Evolutionary conservation across 2,113 vertebrate species (phyloP), one percentile per base, ranked within the genome.

Genomic region (Sylvietta virens): DNA sequence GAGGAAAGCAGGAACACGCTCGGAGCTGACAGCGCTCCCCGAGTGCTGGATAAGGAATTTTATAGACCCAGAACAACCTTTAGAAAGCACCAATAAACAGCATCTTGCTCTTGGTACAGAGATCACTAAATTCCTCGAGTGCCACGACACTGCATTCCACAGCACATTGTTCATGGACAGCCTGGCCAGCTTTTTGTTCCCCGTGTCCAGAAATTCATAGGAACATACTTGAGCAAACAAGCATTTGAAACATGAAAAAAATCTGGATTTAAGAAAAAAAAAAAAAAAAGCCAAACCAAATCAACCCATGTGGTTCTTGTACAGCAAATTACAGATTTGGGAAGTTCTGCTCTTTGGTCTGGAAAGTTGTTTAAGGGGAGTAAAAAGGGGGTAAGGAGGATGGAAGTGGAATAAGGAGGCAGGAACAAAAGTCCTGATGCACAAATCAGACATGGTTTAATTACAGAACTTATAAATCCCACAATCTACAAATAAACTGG

Each of bases 101-200:
- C 39, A 45, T 89, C 70, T 91, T 26, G 90, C 90, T 90, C 81
- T 88, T 28, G n/a, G 30, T 58, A 24, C 61, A 72, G 82, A 90
- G 94, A 65, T 92, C 86, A 31, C 16, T 8, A 56, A 60, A 96
- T 96, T 96, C 96, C 92, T 95, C 19, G 94, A 95, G 94, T 89
- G 95, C 92, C 96, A 96, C 92, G 96, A 92, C 96, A 96, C 23
- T 21, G 73, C 96, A 96, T 94, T 95, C 96, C 95, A 90, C 73
- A 96, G 94, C 83, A 22, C 6, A 0, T 65, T 91, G 96, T 6
- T 97, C 94, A 92, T 73, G 54, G 27, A 9, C 73, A 40, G 80
- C 22, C 72, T 11, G 77, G 95, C 94, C 94, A 96, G 91, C 84
- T 42, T 90, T 42, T 7, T 6, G 77, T 18, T 95, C 96, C 85